Conservation (phyloP, 2,113 vertebrate species). For the Lepisosteus osseus region DNA sequence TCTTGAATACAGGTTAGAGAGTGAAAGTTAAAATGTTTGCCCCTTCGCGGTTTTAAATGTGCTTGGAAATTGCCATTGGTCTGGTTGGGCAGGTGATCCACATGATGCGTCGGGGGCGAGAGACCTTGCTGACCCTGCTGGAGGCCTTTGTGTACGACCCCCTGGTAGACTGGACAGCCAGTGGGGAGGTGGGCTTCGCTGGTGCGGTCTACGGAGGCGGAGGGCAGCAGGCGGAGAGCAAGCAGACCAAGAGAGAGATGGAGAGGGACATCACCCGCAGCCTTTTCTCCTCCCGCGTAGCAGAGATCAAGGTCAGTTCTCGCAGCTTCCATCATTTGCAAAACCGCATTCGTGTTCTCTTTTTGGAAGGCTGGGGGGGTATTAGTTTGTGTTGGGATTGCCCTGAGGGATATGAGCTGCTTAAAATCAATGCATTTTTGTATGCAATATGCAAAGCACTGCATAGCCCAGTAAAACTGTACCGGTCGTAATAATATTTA, state of each 20-base stretch:
- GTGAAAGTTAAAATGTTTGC: too few species aligned
- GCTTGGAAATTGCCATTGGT: background rate
- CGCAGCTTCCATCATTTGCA: background rate
- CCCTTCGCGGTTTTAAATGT: too few species aligned
- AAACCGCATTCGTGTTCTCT: too few species aligned
- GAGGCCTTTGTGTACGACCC: slow-evolving; percentile 98
- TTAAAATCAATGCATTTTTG: too few species aligned
- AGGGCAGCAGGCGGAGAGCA: slow-evolving; percentile 93
- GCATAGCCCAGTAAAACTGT: too few species aligned
- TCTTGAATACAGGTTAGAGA: too few species aligned
- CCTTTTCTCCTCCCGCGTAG: slow-evolving; percentile 93
- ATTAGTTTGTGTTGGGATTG: too few species aligned
- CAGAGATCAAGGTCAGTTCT: slow-evolving; percentile 88
- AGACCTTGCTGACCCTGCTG: slow-evolving; percentile 88
- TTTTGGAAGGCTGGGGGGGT: too few species aligned
- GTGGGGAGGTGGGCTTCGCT: slow-evolving; percentile 93
- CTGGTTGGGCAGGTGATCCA: slow-evolving; percentile 78
- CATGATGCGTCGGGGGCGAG: slow-evolving; percentile 93
- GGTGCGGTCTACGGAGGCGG: slow-evolving; percentile 96
- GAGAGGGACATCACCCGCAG: slow-evolving; percentile 96
- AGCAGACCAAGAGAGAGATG: slow-evolving; percentile 97
- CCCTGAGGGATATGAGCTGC: too few species aligned
- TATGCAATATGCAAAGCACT: too few species aligned
- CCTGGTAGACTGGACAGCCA: slow-evolving; percentile 96
- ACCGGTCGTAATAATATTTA: too few species aligned